Evolutionary conservation across 2,888 invertebrate genomes (phyloP).

Genomic region (Byasa hedistus): DNA sequence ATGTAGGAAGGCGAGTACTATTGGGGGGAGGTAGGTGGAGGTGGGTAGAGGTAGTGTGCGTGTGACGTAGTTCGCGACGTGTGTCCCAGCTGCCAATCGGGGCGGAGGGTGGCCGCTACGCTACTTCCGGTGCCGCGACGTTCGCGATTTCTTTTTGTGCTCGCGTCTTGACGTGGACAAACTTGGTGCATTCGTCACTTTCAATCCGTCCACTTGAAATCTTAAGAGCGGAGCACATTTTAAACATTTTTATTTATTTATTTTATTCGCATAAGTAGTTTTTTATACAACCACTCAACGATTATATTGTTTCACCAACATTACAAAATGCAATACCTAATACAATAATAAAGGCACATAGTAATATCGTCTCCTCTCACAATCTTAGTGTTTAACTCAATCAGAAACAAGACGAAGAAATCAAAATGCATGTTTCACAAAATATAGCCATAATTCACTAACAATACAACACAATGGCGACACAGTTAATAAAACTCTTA

Average conservation of each 20-base stretch:
- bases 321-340: too few species aligned
- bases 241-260: background rate
- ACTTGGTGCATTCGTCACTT: constrained; percentile 72
- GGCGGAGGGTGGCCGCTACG: constrained; percentile 51
- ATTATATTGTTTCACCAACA: too few species aligned
- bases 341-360: too few species aligned
- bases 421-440: too few species aligned
- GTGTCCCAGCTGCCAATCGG: constrained; percentile 62
- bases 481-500: too few species aligned
- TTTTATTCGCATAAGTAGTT: too few species aligned
- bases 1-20: background rate
- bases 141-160: constrained; percentile 54
- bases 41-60: constrained; percentile 17
- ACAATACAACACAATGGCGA: too few species aligned
- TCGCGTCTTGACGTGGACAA: constrained; percentile 65
- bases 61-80: constrained; percentile 36
- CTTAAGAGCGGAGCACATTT: constrained; percentile 22
- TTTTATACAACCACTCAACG: too few species aligned
- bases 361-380: too few species aligned
- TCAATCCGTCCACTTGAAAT: constrained; percentile 44
- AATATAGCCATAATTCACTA: too few species aligned
- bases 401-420: too few species aligned
- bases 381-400: too few species aligned
- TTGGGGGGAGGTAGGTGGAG: constrained; percentile 1
- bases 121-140: constrained; percentile 57